Evolutionary conservation across 2,797 vertebrate genomes (phyloP).

Genomic region (Ctenochaetus hawaiiensis): DNA sequence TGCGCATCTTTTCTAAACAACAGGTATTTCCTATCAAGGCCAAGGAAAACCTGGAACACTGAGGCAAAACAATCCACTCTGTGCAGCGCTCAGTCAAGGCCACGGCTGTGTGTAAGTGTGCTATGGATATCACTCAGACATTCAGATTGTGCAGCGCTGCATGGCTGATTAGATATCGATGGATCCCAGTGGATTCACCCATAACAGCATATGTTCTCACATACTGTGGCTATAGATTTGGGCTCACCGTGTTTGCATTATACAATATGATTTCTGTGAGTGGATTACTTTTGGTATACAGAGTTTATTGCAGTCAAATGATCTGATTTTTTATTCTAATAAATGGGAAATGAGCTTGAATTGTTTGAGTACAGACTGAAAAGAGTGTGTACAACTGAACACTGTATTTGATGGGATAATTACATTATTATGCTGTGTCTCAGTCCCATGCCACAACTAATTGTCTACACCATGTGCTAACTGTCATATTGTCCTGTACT

Average conservation of each 20-base stretch:
- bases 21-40: conserved; percentile 64
- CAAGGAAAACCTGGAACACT: conserved; percentile 45
- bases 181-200: conserved; percentile 30
- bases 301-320: not conserved
- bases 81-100: conserved; percentile 53
- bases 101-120: not conserved
- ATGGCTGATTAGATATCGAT: conserved; percentile 50
- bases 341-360: not conserved
- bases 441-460: not conserved
- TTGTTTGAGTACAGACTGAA: not conserved
- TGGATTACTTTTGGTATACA: not conserved
- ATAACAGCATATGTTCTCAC: conserved; percentile 28
- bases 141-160: conserved; percentile 31
- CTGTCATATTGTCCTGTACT: not conserved
- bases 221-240: not conserved
- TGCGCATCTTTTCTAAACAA: conserved; percentile 44
- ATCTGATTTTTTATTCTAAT: not conserved
- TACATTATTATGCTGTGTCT: not conserved
- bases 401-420: not conserved
- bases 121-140: conserved; percentile 32
- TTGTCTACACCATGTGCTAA: not conserved
- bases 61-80: conserved; percentile 56
- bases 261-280: not conserved
- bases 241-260: not conserved
- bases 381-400: not conserved